Evolutionary conservation across 1,140 invertebrate species (phyloP).

Genomic region (Drosophila setifemur): DNA sequence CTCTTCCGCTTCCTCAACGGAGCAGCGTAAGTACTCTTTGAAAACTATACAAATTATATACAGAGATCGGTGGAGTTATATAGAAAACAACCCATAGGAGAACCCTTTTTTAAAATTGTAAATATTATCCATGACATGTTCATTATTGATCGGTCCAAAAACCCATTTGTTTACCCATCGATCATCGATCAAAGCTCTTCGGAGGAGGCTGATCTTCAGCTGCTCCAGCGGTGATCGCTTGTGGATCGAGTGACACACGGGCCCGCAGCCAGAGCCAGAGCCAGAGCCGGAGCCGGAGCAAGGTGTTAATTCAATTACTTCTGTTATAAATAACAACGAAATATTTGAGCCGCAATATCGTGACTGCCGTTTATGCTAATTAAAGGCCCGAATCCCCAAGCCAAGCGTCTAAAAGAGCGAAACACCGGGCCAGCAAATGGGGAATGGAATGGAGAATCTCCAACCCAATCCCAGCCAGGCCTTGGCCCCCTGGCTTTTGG

Average conservation of each 20-base stretch:
- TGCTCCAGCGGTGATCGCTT: too few relatives aligned
- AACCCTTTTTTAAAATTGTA: neutral
- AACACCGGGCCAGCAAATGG: conserved; percentile 3
- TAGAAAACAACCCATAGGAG: too few relatives aligned
- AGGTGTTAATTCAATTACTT: conserved; percentile 77
- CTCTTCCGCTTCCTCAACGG: conserved; percentile 94
- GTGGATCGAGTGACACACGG: conserved; percentile 59
- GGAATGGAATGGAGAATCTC: too few relatives aligned
- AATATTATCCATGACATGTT: too few relatives aligned
- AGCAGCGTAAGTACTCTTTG: conserved; percentile 91
- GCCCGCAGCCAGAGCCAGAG: conserved; percentile 13
- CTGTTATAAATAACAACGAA: conserved; percentile 75
- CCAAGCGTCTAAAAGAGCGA: conserved; percentile 1
- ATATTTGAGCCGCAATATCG: conserved; percentile 72
- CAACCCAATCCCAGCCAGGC: conserved; percentile 10
- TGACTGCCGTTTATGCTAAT: conserved; percentile 79
- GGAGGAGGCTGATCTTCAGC: neutral
- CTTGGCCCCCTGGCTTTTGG: conserved; percentile 14
- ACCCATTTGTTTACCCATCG: neutral
- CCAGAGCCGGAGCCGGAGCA: conserved; percentile 16
- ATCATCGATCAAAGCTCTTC: neutral
- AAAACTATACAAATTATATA: too few relatives aligned
- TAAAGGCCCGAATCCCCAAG: conserved; percentile 45
- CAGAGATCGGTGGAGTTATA: too few relatives aligned
- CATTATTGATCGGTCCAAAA: too few relatives aligned